These are phyloP conservation scores for Glomeris maerens DNA, from an alignment of 1,140 invertebrate genomes.

Conservation along the genomic window DNA sequence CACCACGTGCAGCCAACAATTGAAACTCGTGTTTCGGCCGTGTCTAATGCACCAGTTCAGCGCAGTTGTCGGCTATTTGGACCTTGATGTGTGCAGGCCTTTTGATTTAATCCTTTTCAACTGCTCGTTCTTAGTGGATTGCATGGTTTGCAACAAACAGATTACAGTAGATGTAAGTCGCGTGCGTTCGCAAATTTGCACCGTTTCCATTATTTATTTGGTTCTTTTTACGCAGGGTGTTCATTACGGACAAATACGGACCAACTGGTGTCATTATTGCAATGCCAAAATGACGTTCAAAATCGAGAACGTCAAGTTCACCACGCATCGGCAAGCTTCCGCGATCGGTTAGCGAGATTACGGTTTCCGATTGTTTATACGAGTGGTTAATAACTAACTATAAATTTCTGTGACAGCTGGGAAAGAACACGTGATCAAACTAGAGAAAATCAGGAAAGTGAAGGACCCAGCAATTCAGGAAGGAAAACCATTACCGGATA, in stretches of 20 bases:
- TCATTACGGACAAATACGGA: background rate
- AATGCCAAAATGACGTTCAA: background rate
- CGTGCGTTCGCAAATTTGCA: too few relatives aligned
- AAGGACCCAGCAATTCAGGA: conserved; percentile 25
- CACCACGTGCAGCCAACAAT: background rate
- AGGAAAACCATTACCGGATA: conserved; percentile 29
- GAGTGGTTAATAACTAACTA: background rate
- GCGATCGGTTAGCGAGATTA: background rate
- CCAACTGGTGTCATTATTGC: background rate
- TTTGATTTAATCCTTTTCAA: background rate
- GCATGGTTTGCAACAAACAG: background rate
- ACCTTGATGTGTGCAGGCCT: background rate
- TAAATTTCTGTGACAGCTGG: too few relatives aligned
- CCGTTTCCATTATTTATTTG: too few relatives aligned
- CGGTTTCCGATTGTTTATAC: background rate
- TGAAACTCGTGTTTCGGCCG: background rate
- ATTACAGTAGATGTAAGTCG: background rate
- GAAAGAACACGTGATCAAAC: background rate
- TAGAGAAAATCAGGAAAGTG: conserved; percentile 10
- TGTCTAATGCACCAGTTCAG: background rate
- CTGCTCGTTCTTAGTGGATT: background rate
- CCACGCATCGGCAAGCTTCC: too few relatives aligned
- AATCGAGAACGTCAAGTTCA: too few relatives aligned
- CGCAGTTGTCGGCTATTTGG: background rate
- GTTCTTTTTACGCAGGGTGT: background rate